Base-by-base conservation (phyloP, 2,113 vertebrate genomes). In the Egretta garzetta region DNA sequence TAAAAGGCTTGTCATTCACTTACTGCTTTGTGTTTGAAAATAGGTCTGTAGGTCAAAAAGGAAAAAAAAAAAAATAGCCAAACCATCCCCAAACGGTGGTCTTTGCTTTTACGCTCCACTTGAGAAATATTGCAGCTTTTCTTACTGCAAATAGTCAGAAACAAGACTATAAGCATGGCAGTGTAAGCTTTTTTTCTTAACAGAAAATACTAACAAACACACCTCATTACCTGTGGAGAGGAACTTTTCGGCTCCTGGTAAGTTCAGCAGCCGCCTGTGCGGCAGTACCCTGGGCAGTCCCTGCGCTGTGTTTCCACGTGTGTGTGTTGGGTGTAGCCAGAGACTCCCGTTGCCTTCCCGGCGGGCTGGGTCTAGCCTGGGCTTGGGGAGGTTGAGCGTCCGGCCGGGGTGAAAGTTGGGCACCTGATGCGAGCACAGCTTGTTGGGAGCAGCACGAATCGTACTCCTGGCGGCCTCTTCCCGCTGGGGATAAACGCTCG, bases 11-110 rank as follows among this genome's bases (percentile, higher is more conserved):
- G 14, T 71, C 45, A 28, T 47, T 80, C 24, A 14, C 28, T 77
- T 76, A 9, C 41, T 79, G 27, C 24, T 79, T 90, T 80, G 47
- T 79, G 19, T 60, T 90, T 93, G 60, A 81, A 93, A 93, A 74
- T 16, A 58, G 24, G 15, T 74, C 15, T 91, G 30, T 8, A 4
- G 28, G 9, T 84, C 49, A 94, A 41, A 81, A 71, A 80, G 21
- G 12, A 41, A 24, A 56, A 41, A 41, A 24, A 56, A 75, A 59
- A 21, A n/a, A 35, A 49, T 32, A 14, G 5, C 13, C 18, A 52
- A 73, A 62, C 28, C 45, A n/a, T 22, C n/a, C 13, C 41, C n/a
- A 52, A 47, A 75, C 1, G 2, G 6, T 2, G 6, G 6, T 72
- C 33, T 75, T 67, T 77, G 27, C 12, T 68, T 91, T 85, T 68